Evolutionary conservation across 1,140 invertebrate species (phyloP), one percentile per base, ranked within the genome.

Genomic region (Melitaea cinxia): DNA sequence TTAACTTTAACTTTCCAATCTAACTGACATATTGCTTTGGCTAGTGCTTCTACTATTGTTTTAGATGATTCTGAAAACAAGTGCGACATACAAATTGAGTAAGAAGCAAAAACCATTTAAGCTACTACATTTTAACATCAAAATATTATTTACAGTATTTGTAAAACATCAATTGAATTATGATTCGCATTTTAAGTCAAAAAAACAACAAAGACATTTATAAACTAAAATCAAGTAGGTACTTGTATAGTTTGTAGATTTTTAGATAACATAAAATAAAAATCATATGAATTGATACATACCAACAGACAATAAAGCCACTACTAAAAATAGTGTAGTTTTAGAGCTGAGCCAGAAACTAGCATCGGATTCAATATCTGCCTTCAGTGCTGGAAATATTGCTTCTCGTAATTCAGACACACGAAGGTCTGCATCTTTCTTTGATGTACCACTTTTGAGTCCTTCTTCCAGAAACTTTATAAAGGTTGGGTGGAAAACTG

Each of bases 361-460:
- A 0, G 94, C 82, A 66, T 97, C 92, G 17, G 92, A 83, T 12
- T 85, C 80, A 26, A 98, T 93, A 30, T 93, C 88, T 17, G 93
- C 80, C 1, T 96, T 84, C 26, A 98, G 84, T 10, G 89, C 89
- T 0, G 93, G 91, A 21, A 94, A 93, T 0, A 96, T 93, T 50
- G 92, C 92, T 19, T 94, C 93, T 9, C 95, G 81, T 4, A 98
- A 91, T 90, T 99, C 97, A 30, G 94, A 92, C 21, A 94, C 93
- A 45, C 96, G 91, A 10, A 95, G 73, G 5, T 94, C 92, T 4
- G 92, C 85, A 23, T 96, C 94, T 85, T 99, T 99, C 82, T 98
- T 98, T 57, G 95, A 96, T 7, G 88, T 91, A n/a, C 93, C 92
- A 65, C 92, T 95, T 4, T 89, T 86, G 68, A 97, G 93, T 0